A percentile compares a stretch with the other conserved stretches of the same genome.
phyloP scores from a whole-genome alignment of 2,888 invertebrate species.

The Lithodes maja region DNA sequence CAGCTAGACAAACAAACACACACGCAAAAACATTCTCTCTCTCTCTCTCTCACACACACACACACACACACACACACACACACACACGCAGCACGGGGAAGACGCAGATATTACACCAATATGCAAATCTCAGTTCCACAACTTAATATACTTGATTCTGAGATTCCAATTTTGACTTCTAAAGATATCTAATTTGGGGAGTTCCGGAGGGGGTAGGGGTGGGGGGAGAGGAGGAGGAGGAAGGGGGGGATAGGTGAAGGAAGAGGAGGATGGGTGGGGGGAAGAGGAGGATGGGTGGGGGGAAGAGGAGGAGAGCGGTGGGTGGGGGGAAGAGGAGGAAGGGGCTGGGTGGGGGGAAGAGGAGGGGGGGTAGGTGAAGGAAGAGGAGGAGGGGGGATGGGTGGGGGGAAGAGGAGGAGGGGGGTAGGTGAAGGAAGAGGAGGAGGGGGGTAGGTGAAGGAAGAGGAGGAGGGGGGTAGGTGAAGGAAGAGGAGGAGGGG shows the following conservation, averaged over 20 bases:
- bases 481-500: not conserved
- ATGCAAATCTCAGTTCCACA: constrained; percentile 59
- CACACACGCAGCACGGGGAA: not conserved
- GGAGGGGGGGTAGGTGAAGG: not conserved
- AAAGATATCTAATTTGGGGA: constrained; percentile 61
- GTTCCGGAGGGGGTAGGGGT: constrained; percentile 14
- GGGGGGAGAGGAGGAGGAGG: not conserved
- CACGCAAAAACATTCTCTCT: not conserved
- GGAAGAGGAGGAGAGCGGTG: not conserved
- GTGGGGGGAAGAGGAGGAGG: not conserved
- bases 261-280: not conserved
- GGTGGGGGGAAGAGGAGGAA: not conserved
- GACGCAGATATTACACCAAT: constrained; percentile 53
- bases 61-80: constrained; percentile 25
- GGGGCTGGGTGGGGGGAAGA: not conserved
- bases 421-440: not conserved
- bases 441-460: not conserved
- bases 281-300: not conserved
- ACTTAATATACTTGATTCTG: constrained; percentile 61
- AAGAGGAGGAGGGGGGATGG: not conserved
- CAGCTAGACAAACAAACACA: not conserved
- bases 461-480: not conserved
- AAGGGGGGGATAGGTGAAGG: not conserved
- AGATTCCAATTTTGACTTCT: constrained; percentile 64
- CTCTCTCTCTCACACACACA: not conserved